These are phyloP conservation scores for Dendrophyllia cribrosa DNA, from an alignment of 64 coral and sea anemone genomes.

Conservation along the genomic window DNA sequence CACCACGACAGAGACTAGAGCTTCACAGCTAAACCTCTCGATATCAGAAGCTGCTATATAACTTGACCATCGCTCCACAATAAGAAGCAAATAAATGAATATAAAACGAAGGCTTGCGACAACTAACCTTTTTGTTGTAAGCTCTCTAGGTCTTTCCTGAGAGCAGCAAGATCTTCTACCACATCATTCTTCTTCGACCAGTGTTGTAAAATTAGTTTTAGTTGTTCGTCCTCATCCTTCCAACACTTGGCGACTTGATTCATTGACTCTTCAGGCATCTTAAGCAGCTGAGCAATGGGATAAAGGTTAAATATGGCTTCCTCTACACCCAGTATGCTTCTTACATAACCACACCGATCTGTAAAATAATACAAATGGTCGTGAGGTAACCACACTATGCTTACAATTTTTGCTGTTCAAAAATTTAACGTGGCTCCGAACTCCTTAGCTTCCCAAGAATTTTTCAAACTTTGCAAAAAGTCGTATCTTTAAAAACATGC, in stretches of 20 bases:
- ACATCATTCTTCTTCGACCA: not conserved
- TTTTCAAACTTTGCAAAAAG: no score
- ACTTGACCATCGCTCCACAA: no score
- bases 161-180: not conserved
- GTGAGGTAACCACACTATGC: no score
- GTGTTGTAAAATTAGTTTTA: conserved; percentile 8
- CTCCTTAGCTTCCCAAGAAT: no score
- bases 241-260: not conserved
- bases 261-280: not conserved
- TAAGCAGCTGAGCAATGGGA: conserved; percentile 22
- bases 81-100: no score
- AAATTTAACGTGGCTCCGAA: no score
- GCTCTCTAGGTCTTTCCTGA: not conserved
- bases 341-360: conserved; percentile 44
- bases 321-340: conserved; percentile 1
- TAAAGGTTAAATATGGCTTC: conserved; percentile 19
- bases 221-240: conserved; percentile 30
- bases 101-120: no score
- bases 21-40: no score
- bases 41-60: no score
- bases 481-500: no score
- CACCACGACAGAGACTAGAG: no score
- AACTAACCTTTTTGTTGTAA: conserved; percentile 35
- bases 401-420: no score
- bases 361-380: not conserved